phyloP scores from a whole-genome alignment of 2,113 vertebrate species.

The Ploceus nigricollis region DNA sequence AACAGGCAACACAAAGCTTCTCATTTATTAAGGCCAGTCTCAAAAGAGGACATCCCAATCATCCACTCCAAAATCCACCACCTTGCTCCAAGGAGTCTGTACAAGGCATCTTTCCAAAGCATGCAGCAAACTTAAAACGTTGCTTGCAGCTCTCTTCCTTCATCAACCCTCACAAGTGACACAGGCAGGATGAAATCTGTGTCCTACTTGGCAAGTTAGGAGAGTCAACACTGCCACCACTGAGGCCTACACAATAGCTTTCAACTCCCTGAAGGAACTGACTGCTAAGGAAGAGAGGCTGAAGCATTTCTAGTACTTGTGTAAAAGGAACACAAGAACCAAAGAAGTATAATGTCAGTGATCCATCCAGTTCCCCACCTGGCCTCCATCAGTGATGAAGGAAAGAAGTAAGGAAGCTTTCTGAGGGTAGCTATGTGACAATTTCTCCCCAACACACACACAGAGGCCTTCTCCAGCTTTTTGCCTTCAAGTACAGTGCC shows the following conservation, averaged over 20 bases:
- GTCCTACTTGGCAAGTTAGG: not conserved
- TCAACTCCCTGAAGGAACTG: slow-evolving; percentile 16
- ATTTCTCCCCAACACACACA: not conserved
- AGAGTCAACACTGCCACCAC: not conserved
- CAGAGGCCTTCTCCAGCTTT: not conserved
- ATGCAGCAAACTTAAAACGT: fast-evolving
- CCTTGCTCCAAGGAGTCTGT: not conserved
- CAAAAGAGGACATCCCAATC: not conserved
- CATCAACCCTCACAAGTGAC: not conserved
- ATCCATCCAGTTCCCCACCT: not conserved
- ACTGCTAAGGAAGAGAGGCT: not conserved
- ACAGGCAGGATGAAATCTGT: not conserved
- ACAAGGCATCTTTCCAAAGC: not conserved
- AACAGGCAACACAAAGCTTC: not conserved
- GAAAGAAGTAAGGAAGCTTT: not conserved
- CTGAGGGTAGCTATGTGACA: not conserved
- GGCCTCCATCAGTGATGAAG: not conserved
- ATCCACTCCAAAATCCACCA: not conserved
- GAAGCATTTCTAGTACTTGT: slow-evolving; percentile 2
- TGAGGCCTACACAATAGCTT: not conserved
- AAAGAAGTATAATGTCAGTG: not conserved
- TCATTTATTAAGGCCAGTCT: not conserved
- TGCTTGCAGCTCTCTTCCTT: not conserved
- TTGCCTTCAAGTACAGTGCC: not conserved
- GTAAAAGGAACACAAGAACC: not conserved